Conservation (phyloP, 2,888 invertebrate species). For the Lobophora halterata region DNA sequence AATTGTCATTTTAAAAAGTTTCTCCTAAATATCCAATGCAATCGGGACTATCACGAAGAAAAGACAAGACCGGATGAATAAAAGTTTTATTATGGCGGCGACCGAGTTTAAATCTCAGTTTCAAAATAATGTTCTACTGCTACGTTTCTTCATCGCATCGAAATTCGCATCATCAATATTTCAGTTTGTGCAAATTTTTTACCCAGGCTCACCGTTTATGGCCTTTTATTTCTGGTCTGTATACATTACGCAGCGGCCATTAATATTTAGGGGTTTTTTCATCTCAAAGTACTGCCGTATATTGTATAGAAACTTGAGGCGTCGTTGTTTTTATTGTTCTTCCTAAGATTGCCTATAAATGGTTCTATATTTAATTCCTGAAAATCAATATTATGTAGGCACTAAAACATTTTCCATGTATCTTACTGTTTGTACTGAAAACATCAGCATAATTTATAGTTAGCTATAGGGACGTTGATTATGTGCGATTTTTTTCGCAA, state of each 20-base stretch:
- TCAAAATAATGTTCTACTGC: slow-evolving; percentile 23
- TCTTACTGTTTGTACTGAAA: too few species aligned
- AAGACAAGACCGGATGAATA: slow-evolving; percentile 2
- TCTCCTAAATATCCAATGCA: slow-evolving; percentile 2
- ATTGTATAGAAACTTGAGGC: too few species aligned
- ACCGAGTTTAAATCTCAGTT: slow-evolving; percentile 18
- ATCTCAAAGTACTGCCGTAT: slow-evolving; percentile 17
- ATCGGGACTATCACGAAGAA: slow-evolving; percentile 5
- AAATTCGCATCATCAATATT: slow-evolving; percentile 30
- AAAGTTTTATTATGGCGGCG: slow-evolving; percentile 17
- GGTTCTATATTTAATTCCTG: too few species aligned
- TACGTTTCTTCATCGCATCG: slow-evolving; percentile 1
- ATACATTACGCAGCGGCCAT: slow-evolving; percentile 25
- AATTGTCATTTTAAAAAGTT: slow-evolving; percentile 8
- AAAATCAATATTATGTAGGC: too few species aligned
- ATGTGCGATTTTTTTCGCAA: too few species aligned
- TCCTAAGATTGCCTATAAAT: too few species aligned
- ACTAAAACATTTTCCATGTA: too few species aligned
- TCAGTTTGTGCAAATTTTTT: slow-evolving; percentile 23
- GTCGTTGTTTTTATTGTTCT: slow-evolving; percentile 6
- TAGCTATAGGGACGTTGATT: too few species aligned
- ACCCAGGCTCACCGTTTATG: slow-evolving; percentile 26
- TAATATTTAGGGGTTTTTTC: slow-evolving; percentile 38
- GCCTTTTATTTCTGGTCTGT: slow-evolving; percentile 24
- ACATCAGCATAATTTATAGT: too few species aligned